Conservation (phyloP, 2,797 vertebrate genomes). For the Notolepis coatsorum region DNA sequence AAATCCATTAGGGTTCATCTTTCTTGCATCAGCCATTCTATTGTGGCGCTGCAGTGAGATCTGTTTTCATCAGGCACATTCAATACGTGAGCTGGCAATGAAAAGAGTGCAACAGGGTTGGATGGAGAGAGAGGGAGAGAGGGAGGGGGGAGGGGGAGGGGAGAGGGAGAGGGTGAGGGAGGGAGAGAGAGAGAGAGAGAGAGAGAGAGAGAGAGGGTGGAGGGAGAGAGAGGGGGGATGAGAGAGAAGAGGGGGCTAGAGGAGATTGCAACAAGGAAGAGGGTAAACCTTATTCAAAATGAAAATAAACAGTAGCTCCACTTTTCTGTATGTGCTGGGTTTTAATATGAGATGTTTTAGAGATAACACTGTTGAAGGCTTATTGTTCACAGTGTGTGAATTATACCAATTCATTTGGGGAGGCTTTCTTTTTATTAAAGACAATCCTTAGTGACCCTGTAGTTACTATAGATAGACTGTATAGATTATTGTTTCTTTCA, state of each 20-base stretch:
- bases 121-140: slow-evolving; percentile 66
- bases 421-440: too few relatives aligned
- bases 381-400: too few relatives aligned
- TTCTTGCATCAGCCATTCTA: slow-evolving; percentile 86
- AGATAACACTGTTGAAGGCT: slow-evolving; percentile 71
- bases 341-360: slow-evolving; percentile 75
- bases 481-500: too few relatives aligned
- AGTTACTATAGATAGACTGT: too few relatives aligned
- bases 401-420: too few relatives aligned
- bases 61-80: slow-evolving; percentile 89
- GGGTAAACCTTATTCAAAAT: slow-evolving; percentile 68
- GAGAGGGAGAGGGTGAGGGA: neutral
- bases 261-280: slow-evolving; percentile 66
- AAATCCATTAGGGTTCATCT: slow-evolving; percentile 90
- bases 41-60: slow-evolving; percentile 86
- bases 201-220: slow-evolving; percentile 3
- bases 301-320: slow-evolving; percentile 67
- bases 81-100: slow-evolving; percentile 83
- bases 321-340: slow-evolving; percentile 65
- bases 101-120: slow-evolving; percentile 79
- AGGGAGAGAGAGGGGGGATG: slow-evolving; percentile 13
- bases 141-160: slow-evolving; percentile 30
- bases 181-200: slow-evolving; percentile 15
- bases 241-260: slow-evolving; percentile 47
- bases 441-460: too few relatives aligned